Evolutionary conservation across 2,113 vertebrate species (phyloP).

Genomic region (Phrynocephalus versicolor): DNA sequence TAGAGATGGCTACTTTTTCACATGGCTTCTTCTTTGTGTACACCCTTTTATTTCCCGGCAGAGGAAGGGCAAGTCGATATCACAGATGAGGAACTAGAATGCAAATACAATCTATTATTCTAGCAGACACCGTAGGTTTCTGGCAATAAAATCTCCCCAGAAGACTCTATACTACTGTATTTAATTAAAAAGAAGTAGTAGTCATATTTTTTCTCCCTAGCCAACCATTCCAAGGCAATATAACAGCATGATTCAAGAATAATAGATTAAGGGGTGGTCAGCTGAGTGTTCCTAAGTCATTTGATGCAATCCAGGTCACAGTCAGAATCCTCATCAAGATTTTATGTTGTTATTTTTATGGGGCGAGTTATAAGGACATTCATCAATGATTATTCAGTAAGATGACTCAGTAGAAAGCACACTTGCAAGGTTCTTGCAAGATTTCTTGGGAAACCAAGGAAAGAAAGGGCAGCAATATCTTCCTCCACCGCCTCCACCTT

Average conservation of each 20-base stretch:
- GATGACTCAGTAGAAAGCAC: slow-evolving; percentile 39
- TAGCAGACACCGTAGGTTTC: slow-evolving; percentile 8
- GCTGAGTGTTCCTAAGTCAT: slow-evolving; percentile 27
- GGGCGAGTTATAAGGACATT: slow-evolving; percentile 6
- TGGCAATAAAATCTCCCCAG: not conserved
- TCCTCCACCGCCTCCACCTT: not conserved
- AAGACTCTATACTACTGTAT: slow-evolving; percentile 13
- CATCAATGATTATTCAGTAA: slow-evolving; percentile 35
- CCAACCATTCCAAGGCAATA: slow-evolving; percentile 7
- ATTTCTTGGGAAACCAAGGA: slow-evolving; percentile 34
- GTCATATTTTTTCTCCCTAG: not conserved
- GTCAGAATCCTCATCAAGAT: slow-evolving; percentile 34
- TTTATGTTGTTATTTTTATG: slow-evolving; percentile 27
- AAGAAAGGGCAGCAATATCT: slow-evolving; percentile 38
- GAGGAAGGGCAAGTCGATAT: not conserved
- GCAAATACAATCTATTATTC: slow-evolving; percentile 1
- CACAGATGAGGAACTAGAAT: slow-evolving; percentile 3
- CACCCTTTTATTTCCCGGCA: too few species aligned
- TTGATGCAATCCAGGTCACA: slow-evolving; percentile 7
- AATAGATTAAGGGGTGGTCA: not conserved
- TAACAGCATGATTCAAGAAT: slow-evolving; percentile 12
- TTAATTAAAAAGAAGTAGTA: slow-evolving; percentile 21
- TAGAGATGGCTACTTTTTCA: too few species aligned
- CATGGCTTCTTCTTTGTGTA: too few species aligned
- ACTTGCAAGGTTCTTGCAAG: slow-evolving; percentile 18